Conservation (phyloP, 2,888 invertebrate species). For the Temnothorax unifasciatus region DNA sequence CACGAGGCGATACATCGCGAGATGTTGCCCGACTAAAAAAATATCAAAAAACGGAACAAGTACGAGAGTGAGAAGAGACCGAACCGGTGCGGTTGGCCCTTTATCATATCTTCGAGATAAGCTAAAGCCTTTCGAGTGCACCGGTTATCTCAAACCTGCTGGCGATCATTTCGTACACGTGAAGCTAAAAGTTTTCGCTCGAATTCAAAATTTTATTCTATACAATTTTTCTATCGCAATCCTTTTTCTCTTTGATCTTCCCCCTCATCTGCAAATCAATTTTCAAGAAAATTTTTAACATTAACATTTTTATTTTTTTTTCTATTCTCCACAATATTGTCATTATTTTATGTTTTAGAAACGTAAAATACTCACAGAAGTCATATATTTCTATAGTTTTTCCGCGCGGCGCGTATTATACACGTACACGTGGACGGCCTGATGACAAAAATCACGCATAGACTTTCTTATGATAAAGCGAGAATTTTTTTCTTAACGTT, state of each 20-base stretch:
- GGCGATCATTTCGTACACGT: slow-evolving; percentile 20
- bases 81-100: slow-evolving; percentile 55
- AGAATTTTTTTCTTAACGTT: background rate
- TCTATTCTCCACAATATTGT: background rate
- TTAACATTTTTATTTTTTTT: background rate
- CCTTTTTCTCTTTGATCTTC: background rate
- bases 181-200: slow-evolving; percentile 9
- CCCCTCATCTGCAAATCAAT: background rate
- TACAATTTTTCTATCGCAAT: background rate
- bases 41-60: slow-evolving; percentile 47
- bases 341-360: background rate
- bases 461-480: background rate
- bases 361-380: background rate
- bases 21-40: slow-evolving; percentile 26
- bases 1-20: slow-evolving; percentile 38
- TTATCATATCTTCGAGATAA: slow-evolving; percentile 67
- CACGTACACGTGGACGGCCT: no score
- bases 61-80: slow-evolving; percentile 31
- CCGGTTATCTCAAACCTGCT: slow-evolving; percentile 52
- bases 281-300: background rate
- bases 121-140: slow-evolving; percentile 53
- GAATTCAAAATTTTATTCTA: background rate
- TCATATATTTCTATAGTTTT: background rate
- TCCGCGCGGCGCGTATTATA: no score
- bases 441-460: no score